phyloP scores from a whole-genome alignment of 2,888 invertebrate species.

The Sialis fuliginosa region DNA sequence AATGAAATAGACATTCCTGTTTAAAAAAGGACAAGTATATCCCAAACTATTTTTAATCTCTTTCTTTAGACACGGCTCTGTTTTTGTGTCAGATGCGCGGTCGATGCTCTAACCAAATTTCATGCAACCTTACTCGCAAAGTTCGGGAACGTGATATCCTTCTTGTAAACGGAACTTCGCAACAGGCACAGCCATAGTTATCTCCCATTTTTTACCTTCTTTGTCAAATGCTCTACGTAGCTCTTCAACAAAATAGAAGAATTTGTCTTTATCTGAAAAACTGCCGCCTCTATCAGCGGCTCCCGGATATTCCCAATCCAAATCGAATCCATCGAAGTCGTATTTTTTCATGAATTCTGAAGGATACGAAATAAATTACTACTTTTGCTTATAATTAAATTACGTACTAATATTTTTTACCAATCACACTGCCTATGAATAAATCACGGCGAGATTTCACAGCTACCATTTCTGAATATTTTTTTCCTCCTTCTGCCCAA shows the following conservation, averaged over 20 bases:
- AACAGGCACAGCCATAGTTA: conserved; percentile 78
- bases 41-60: too few relatives aligned
- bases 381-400: conserved; percentile 11
- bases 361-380: conserved; percentile 5
- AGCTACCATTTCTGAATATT: conserved; percentile 69
- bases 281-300: conserved; percentile 74
- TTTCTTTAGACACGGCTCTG: too few relatives aligned
- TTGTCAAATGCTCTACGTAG: conserved; percentile 59
- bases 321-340: conserved; percentile 68
- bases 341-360: conserved; percentile 58
- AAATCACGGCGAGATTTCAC: conserved; percentile 45
- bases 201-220: conserved; percentile 61
- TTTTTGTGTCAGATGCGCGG: not conserved
- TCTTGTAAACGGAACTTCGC: conserved; percentile 75
- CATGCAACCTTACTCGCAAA: conserved; percentile 53
- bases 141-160: conserved; percentile 78
- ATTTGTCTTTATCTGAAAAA: conserved; percentile 67
- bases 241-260: conserved; percentile 69
- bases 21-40: too few relatives aligned
- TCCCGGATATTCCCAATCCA: conserved; percentile 86
- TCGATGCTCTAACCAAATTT: not conserved
- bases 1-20: too few relatives aligned
- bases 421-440: conserved; percentile 59
- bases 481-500: conserved; percentile 79
- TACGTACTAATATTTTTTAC: conserved; percentile 26